These are phyloP conservation scores for Bimastos eiseni DNA, from an alignment of 2,888 invertebrate genomes.

Conservation along the genomic window DNA sequence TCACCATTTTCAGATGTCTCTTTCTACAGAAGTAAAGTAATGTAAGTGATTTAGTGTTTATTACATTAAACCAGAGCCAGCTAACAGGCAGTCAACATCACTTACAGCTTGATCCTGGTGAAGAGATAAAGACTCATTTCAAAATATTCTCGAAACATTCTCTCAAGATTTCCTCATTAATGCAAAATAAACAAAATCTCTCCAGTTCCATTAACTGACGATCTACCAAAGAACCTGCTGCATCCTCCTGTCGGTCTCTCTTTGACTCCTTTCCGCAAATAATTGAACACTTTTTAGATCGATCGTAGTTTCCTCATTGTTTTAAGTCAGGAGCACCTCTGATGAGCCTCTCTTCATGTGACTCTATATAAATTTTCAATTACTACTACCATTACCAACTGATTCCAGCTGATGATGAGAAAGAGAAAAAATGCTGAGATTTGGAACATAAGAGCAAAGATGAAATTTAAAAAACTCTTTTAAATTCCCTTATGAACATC, in stretches of 20 bases:
- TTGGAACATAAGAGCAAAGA: neutral
- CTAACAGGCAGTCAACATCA: neutral
- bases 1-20: constrained; percentile 74
- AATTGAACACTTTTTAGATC: no score
- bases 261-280: no score
- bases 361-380: no score
- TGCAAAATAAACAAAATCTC: neutral
- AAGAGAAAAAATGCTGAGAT: neutral
- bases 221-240: no score
- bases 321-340: no score
- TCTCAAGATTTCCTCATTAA: neutral
- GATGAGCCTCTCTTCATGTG: no score
- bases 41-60: neutral
- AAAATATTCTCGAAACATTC: neutral
- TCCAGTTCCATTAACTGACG: neutral
- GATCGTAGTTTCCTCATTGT: no score
- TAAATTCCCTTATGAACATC: neutral
- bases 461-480: neutral
- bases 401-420: neutral
- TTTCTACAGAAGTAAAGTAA: constrained; percentile 62
- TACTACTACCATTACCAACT: no score
- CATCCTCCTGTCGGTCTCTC: no score
- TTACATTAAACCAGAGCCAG: neutral
- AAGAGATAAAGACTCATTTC: neutral
- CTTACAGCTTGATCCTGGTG: neutral